Evolutionary conservation across 2,797 vertebrate genomes (phyloP).

Genomic region (Lophotriccus pileatus): DNA sequence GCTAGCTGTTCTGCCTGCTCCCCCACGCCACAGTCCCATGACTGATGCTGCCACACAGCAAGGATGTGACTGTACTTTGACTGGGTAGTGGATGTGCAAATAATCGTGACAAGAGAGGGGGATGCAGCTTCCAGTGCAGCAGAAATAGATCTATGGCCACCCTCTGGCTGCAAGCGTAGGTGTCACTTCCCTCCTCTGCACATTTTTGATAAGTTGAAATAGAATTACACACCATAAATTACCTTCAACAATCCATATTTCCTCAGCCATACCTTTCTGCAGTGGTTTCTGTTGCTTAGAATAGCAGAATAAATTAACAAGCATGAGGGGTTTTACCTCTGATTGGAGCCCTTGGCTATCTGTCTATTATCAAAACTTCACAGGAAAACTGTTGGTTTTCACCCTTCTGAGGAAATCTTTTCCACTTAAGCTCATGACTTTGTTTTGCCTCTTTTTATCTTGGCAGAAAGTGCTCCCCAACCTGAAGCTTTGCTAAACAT

Average conservation of each 20-base stretch:
- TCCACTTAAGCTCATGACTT: background rate
- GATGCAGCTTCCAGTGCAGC: conserved; percentile 25
- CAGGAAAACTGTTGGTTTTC: background rate
- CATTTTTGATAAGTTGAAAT: conserved; percentile 34
- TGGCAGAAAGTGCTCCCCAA: background rate
- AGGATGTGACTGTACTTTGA: conserved; percentile 27
- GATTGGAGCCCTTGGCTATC: background rate
- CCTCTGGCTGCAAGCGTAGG: conserved; percentile 59
- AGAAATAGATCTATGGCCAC: conserved; percentile 58
- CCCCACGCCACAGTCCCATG: background rate
- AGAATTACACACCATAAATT: conserved; percentile 20
- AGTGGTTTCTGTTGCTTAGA: background rate
- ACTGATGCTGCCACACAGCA: background rate
- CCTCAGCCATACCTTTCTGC: conserved; percentile 10
- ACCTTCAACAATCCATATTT: background rate
- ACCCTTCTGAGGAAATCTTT: background rate
- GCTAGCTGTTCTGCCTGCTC: background rate
- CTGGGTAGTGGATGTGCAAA: conserved; percentile 34
- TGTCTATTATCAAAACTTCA: background rate
- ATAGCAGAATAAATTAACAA: background rate
- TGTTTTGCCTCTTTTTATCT: background rate
- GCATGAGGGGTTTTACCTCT: background rate
- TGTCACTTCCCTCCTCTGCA: conserved; percentile 54
- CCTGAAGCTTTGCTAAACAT: background rate
- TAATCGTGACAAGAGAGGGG: conserved; percentile 53